Base-by-base conservation (phyloP, 2,113 vertebrate genomes). In the Miniopterus natalensis region DNA sequence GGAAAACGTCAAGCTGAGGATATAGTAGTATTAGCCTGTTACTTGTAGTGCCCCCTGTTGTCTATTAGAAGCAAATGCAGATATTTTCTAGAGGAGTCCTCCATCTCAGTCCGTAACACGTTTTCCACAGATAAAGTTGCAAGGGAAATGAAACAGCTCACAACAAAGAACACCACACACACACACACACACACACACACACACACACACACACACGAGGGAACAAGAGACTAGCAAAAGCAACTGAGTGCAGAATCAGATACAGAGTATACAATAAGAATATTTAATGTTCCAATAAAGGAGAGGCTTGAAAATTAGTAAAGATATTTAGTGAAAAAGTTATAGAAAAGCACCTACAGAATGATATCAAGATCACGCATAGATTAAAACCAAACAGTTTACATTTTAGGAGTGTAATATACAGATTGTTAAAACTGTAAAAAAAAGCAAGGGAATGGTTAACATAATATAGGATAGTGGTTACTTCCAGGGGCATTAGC, bases 231-330 rank as follows among this genome's bases (percentile, higher is more conserved):
- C 49, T 21, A 45, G 75, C 45, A 92, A 71, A 79, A 92, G 21
- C 53, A 88, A 20, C 17, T 65, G 45, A 18, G 23, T 31, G 63
- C 29, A 63, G 23, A 36, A 75, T 61, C 57, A 66, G 36, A 42
- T 4, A 36, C 31, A 55, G 49, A 87, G 75, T 75, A 20, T 74
- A 49, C 68, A 75, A 8, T 73, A 25, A 63, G 25, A n/a, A 27
- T 74, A 21, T 25, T 88, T 42, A 51, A 49, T 53, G n/a, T 74
- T 79, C 87, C 71, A 31, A 4, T 18, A 51, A 80, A 92, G 20
- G n/a, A 90, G 20, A 92, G 18, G 10, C 45, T 84, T 93, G 77
- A 71, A 88, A 87, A 90, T 84, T 25, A 87, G 14, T 63, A 51
- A 63, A 77, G 45, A 31, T 83, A 6, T 55, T 84, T 57, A 68